Conservation (phyloP, 2,888 invertebrate species). For the Ennomos quercinarius region DNA sequence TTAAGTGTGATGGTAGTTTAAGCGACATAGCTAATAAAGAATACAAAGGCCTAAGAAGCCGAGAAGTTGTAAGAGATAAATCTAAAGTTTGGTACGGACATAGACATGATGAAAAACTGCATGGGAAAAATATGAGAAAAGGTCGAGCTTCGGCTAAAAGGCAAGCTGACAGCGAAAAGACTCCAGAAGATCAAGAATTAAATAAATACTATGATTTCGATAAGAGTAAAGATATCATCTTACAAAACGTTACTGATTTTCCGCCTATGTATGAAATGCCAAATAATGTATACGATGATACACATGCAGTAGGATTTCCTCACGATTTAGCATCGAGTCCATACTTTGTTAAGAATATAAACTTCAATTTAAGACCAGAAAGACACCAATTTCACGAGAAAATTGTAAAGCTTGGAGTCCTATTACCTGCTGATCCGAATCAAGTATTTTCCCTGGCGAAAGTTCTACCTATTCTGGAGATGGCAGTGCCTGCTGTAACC, state of each 20-base stretch:
- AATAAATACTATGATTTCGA: slow-evolving; percentile 65
- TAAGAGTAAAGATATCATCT: slow-evolving; percentile 58
- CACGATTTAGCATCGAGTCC: slow-evolving; percentile 69
- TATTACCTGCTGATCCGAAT: slow-evolving; percentile 86
- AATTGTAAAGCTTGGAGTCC: slow-evolving; percentile 86
- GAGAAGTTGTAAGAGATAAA: slow-evolving; percentile 49
- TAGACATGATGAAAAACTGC: slow-evolving; percentile 52
- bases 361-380: slow-evolving; percentile 70
- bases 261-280: slow-evolving; percentile 48
- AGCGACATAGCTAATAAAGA: slow-evolving; percentile 67
- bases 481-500: slow-evolving; percentile 88
- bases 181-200: slow-evolving; percentile 58
- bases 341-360: slow-evolving; percentile 73
- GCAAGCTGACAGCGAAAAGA: slow-evolving; percentile 57
- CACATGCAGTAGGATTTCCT: slow-evolving; percentile 67
- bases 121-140: slow-evolving; percentile 55
- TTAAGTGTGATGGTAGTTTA: slow-evolving; percentile 79
- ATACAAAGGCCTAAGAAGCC: slow-evolving; percentile 44
- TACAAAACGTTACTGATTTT: slow-evolving; percentile 57
- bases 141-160: slow-evolving; percentile 55
- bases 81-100: slow-evolving; percentile 55
- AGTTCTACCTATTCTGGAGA: slow-evolving; percentile 89
- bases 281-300: slow-evolving; percentile 57
- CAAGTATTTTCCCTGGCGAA: slow-evolving; percentile 88
- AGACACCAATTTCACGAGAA: slow-evolving; percentile 70